Conservation (phyloP, 2,797 vertebrate species). For the Mustela erminea region DNA sequence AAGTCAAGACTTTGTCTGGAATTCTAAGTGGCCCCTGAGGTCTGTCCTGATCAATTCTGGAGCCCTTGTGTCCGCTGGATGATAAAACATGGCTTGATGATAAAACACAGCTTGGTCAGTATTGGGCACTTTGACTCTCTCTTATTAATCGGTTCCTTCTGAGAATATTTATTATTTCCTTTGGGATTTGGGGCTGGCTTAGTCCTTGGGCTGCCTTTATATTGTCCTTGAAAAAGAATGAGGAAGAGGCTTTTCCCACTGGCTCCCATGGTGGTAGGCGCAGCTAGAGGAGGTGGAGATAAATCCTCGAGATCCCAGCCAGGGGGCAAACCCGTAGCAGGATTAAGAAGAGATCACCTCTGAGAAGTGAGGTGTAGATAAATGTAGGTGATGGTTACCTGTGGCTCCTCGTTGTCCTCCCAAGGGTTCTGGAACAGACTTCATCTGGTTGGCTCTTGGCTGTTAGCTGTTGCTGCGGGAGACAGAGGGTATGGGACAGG, state of each 20-base stretch:
- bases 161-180: background rate
- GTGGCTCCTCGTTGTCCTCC: background rate
- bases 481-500: fast-evolving
- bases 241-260: background rate
- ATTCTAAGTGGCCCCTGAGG: background rate
- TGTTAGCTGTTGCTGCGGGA: background rate
- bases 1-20: background rate
- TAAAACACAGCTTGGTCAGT: background rate
- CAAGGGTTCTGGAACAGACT: fast-evolving
- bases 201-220: background rate
- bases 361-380: background rate
- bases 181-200: background rate
- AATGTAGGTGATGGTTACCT: background rate
- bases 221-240: slow-evolving; percentile 46
- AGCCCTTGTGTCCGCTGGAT: fast-evolving
- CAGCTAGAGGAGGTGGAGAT: background rate
- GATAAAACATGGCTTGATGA: background rate
- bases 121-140: background rate
- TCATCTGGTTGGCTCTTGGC: no score
- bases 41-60: background rate
- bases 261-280: background rate
- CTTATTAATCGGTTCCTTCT: slow-evolving; percentile 27
- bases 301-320: background rate
- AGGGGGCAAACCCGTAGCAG: background rate
- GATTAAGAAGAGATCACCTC: background rate